Conservation (phyloP, 2,797 vertebrate genomes). For the Eutrigla gurnardus region DNA sequence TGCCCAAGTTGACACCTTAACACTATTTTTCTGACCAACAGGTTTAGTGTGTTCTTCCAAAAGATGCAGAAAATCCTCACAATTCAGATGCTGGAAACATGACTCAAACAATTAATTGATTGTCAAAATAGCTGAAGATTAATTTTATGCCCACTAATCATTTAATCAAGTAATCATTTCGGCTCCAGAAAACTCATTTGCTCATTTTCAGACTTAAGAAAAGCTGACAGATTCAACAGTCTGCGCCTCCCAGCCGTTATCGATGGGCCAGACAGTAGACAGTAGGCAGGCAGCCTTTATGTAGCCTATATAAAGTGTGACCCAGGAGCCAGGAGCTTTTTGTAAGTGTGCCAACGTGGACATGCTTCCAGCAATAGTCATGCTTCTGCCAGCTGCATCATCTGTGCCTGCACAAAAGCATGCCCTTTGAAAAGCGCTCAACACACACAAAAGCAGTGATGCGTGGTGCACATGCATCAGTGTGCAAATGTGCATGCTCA, state of each 20-base stretch:
- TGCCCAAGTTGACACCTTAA: neutral
- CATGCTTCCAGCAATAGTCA: constrained; percentile 81
- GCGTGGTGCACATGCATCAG: constrained; percentile 77
- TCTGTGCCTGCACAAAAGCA: constrained; percentile 82
- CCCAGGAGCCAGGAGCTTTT: constrained; percentile 80
- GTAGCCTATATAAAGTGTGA: constrained; percentile 80
- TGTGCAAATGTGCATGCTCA: constrained; percentile 74
- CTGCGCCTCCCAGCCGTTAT: constrained; percentile 57
- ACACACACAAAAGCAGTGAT: constrained; percentile 79
- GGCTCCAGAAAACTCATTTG: neutral
- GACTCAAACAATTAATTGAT: neutral
- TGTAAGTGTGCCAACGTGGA: constrained; percentile 82
- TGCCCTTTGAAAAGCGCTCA: constrained; percentile 82
- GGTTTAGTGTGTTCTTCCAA: neutral
- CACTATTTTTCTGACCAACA: neutral
- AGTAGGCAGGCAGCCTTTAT: constrained; percentile 71
- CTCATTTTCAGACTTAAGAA: neutral
- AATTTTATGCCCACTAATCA: neutral
- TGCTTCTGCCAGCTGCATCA: constrained; percentile 83
- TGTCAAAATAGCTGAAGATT: neutral
- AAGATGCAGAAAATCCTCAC: neutral
- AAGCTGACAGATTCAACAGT: constrained; percentile 22
- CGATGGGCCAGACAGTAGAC: constrained; percentile 77
- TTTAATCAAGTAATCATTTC: constrained; percentile 1
- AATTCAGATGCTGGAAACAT: neutral